phyloP scores from a whole-genome alignment of 2,113 vertebrate species.

The Brachypteracias leptosomus region DNA sequence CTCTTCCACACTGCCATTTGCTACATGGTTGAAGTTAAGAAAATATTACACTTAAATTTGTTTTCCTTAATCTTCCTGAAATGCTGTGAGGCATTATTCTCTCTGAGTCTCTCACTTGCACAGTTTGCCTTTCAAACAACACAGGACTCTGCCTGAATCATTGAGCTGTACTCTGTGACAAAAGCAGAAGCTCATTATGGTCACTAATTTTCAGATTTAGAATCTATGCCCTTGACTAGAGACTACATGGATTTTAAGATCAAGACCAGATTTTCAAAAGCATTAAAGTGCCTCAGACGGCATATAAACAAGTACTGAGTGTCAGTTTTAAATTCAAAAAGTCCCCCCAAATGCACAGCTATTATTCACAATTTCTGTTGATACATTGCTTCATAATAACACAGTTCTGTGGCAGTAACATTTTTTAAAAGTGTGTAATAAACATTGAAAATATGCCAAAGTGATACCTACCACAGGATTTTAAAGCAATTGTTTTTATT shows the following conservation, averaged over 20 bases:
- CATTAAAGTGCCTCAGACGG: neutral
- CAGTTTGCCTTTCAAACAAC: neutral
- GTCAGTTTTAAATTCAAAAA: neutral
- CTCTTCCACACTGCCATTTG: neutral
- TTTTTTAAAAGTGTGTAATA: conserved; percentile 38
- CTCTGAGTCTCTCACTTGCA: neutral
- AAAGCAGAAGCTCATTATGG: neutral
- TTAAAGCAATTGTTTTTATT: conserved; percentile 33
- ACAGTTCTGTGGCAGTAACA: conserved; percentile 4
- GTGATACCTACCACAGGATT: conserved; percentile 17
- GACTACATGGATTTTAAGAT: neutral
- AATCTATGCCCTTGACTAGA: neutral
- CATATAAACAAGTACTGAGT: neutral
- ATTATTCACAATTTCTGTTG: conserved; percentile 40
- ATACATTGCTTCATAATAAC: neutral
- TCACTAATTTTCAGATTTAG: neutral
- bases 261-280: neutral
- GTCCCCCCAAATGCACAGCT: neutral
- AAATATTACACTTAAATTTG: neutral
- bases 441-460: conserved; percentile 52
- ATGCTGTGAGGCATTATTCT: neutral
- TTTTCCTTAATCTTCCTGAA: neutral
- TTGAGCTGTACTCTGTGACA: neutral
- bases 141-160: neutral
- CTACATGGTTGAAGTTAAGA: neutral